Evolutionary conservation across 2,113 vertebrate species (phyloP).

Genomic region (Archilochus colubris): DNA sequence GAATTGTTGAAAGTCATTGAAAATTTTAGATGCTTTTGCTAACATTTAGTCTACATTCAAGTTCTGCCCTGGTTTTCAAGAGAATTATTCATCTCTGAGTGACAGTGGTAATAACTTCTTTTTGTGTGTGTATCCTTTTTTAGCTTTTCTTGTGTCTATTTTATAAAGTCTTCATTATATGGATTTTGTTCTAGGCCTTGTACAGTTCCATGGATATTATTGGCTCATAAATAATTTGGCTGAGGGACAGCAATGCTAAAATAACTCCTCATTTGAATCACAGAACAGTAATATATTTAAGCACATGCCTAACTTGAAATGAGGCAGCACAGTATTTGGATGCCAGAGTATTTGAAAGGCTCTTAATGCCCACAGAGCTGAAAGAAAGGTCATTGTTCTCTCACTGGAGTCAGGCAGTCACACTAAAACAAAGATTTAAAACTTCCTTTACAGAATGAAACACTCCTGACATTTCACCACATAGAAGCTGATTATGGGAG

Average conservation of each 20-base stretch:
- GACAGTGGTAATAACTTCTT: neutral
- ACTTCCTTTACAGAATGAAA: neutral
- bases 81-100: neutral
- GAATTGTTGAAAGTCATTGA: neutral
- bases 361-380: neutral
- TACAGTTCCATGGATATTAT: neutral
- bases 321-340: neutral
- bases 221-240: neutral
- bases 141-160: neutral
- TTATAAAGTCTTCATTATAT: neutral
- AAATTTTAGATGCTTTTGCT: neutral
- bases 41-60: neutral
- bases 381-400: neutral
- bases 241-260: neutral
- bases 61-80: neutral
- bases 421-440: neutral
- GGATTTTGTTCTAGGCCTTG: neutral
- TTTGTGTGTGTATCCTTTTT: neutral
- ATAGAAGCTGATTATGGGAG: neutral
- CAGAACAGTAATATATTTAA: neutral
- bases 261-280: constrained; percentile 3
- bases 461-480: neutral
- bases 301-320: neutral
- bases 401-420: neutral
- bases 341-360: neutral